These are phyloP conservation scores for Cyanocitta stelleri DNA, from an alignment of 2,113 vertebrate species.

Conservation along the genomic window DNA sequence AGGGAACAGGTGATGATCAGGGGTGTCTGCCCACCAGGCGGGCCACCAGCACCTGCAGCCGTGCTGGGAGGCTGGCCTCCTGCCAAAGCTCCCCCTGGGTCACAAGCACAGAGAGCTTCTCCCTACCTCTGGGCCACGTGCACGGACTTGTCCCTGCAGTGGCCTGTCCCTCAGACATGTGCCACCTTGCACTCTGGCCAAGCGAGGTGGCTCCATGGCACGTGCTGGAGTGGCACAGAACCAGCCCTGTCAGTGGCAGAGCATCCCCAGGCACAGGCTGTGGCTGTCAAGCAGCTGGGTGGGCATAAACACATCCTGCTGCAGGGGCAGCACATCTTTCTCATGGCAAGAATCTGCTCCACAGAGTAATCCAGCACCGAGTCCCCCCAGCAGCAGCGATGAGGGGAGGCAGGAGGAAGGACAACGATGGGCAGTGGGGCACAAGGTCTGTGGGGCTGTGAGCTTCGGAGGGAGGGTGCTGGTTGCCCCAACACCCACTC, in stretches of 20 bases:
- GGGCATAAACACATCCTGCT: not conserved
- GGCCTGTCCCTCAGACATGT: not conserved
- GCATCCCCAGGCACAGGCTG: not conserved
- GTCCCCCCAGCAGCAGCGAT: accelerated
- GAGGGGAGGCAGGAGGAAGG: not conserved
- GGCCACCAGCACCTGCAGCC: not conserved
- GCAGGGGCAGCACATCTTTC: accelerated
- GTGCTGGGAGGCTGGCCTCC: not conserved
- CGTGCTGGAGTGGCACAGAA: not conserved
- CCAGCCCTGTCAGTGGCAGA: not conserved
- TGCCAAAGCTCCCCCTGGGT: not conserved
- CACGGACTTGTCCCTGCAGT: accelerated
- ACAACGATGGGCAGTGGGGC: accelerated
- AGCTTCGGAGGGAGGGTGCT: not conserved
- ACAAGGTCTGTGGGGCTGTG: not conserved
- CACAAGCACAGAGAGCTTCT: not conserved
- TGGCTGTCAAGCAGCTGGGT: not conserved
- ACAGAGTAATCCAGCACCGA: accelerated
- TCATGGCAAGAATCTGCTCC: accelerated
- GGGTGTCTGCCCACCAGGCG: not conserved
- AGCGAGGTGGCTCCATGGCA: not conserved
- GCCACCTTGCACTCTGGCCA: not conserved
- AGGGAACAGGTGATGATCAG: not conserved
- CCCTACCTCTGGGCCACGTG: not conserved
- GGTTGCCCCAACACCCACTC: not conserved